A percentile compares a stretch with the other conserved stretches of the same genome.
Conservation (phyloP, 2,888 invertebrate species). For the Pyrrhosoma nymphula region DNA sequence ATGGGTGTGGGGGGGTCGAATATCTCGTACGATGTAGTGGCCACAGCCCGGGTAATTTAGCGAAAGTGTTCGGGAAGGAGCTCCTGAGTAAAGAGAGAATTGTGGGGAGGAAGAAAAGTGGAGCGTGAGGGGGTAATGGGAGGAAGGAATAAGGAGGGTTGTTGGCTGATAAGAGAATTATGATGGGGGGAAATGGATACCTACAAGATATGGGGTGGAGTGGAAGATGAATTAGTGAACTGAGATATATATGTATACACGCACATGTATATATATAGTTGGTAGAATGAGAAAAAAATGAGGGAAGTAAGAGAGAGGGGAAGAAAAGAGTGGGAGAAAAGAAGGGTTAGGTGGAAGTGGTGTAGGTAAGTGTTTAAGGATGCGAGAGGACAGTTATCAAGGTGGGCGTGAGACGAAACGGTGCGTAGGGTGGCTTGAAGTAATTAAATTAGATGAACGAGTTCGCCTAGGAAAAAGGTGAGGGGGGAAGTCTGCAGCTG, state of each 20-base stretch:
- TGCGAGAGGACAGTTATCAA: not conserved
- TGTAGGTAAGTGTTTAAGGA: not conserved
- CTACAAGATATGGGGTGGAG: too few relatives aligned
- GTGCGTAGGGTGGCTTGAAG: not conserved
- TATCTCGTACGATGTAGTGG: not conserved
- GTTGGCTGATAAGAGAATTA: slow-evolving; percentile 46
- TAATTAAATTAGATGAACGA: slow-evolving; percentile 54
- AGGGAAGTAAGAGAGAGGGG: not conserved
- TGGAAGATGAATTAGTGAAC: slow-evolving; percentile 41
- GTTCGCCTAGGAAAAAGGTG: not conserved
- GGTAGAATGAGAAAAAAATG: not conserved
- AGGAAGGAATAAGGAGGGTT: not conserved
- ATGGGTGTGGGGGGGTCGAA: not conserved
- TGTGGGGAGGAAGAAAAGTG: not conserved
- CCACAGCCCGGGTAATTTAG: slow-evolving; percentile 40
- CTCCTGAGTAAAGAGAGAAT: not conserved
- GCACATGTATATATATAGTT: not conserved
- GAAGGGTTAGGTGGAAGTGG: not conserved
- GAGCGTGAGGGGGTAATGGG: not conserved
- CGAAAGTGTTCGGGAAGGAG: not conserved
- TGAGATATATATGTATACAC: not conserved
- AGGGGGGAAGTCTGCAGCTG: not conserved
- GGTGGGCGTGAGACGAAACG: not conserved
- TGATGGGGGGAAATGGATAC: slow-evolving; percentile 50
- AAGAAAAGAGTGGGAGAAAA: not conserved